These are phyloP conservation scores for Gymnocypris eckloni DNA, from an alignment of 2,797 vertebrate species.

Conservation along the genomic window DNA sequence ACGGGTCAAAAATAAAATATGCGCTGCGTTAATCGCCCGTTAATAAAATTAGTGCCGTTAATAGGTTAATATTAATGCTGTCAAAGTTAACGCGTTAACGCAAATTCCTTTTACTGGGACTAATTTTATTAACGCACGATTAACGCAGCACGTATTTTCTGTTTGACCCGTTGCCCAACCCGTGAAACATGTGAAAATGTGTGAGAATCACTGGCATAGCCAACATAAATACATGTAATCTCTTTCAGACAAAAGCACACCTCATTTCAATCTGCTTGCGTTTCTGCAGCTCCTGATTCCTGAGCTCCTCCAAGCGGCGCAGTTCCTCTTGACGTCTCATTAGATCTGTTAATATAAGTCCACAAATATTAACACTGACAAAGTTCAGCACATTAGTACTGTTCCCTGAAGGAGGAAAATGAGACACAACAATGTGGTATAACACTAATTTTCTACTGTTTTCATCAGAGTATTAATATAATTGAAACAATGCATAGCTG, in stretches of 20 bases:
- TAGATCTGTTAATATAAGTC: slow-evolving; percentile 15
- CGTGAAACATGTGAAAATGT: too few relatives aligned
- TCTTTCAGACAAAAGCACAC: slow-evolving; percentile 1
- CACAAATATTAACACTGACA: not conserved
- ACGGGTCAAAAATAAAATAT: too few relatives aligned
- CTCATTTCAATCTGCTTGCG: slow-evolving; percentile 43
- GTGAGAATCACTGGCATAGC: too few relatives aligned
- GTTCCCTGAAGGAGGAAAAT: not conserved
- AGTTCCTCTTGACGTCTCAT: slow-evolving; percentile 45
- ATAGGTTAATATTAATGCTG: too few relatives aligned
- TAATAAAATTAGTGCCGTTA: too few relatives aligned
- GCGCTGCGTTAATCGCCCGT: too few relatives aligned
- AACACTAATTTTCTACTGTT: not conserved
- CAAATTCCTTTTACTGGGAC: too few relatives aligned
- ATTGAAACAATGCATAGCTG: not conserved
- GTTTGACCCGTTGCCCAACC: too few relatives aligned
- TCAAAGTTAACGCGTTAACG: too few relatives aligned
- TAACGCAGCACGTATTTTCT: too few relatives aligned
- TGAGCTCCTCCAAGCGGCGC: slow-evolving; percentile 30
- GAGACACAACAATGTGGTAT: not conserved
- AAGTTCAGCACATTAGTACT: not conserved
- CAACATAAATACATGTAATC: not conserved
- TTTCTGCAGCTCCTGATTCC: slow-evolving; percentile 45
- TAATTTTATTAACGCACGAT: too few relatives aligned
- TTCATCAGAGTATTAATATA: not conserved